A percentile compares a stretch with the other conserved stretches of the same genome.
Evolutionary conservation across 1,140 invertebrate species (phyloP).

Genomic region (Matsumurasca onukii): DNA sequence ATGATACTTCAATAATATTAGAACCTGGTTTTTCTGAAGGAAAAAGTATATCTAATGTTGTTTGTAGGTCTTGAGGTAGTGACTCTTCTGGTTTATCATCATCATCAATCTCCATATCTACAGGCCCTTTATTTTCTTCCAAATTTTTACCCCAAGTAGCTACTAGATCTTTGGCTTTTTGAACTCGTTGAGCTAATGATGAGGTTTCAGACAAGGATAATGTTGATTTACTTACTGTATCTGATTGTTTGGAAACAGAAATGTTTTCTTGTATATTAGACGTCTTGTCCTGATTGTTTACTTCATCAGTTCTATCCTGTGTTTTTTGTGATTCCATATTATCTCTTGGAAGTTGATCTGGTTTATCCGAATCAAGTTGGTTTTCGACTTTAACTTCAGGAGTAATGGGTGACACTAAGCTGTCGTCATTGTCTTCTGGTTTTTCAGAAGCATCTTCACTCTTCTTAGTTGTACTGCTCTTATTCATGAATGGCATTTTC

Average conservation of each 20-base stretch:
- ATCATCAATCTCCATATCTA: constrained; percentile 55
- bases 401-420: too few species aligned
- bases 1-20: constrained; percentile 4
- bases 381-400: background rate
- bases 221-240: background rate
- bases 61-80: constrained; percentile 65
- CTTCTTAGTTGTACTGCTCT: constrained; percentile 49
- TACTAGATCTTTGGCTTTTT: constrained; percentile 51
- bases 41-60: constrained; percentile 70
- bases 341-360: background rate
- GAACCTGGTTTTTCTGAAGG: constrained; percentile 47
- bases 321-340: too few species aligned
- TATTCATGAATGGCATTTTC: constrained; percentile 66
- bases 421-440: background rate
- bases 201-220: constrained; percentile 9
- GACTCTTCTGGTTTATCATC: constrained; percentile 42
- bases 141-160: constrained; percentile 34
- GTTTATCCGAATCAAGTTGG: background rate
- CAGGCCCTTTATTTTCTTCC: constrained; percentile 42
- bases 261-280: too few species aligned
- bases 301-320: background rate
- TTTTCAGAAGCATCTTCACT: background rate
- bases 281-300: background rate
- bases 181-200: constrained; percentile 50
- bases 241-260: background rate